Evolutionary conservation across 2,797 vertebrate species (phyloP).

Genomic region (Periparus ater): DNA sequence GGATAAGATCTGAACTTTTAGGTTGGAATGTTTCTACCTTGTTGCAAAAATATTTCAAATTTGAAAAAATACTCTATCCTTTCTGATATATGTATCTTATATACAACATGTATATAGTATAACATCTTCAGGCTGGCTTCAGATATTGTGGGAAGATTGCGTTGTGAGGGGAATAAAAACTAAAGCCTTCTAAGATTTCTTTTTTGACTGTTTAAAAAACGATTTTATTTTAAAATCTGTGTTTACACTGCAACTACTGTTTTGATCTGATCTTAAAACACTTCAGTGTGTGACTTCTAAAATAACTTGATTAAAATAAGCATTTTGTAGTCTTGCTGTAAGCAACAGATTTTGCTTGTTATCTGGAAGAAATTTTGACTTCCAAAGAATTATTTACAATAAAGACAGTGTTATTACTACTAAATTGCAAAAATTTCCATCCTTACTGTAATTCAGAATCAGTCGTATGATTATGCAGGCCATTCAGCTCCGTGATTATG

Average conservation of each 20-base stretch:
- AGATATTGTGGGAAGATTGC: neutral
- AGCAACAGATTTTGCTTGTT: neutral
- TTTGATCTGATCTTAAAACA: neutral
- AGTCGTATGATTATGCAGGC: neutral
- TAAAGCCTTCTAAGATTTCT: neutral
- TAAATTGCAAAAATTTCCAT: neutral
- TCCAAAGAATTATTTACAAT: neutral
- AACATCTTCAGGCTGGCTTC: neutral
- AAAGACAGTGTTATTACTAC: neutral
- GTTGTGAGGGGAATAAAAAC: neutral
- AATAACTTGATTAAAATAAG: neutral
- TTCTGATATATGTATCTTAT: neutral
- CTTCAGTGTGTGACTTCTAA: neutral
- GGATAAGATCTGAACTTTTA: neutral
- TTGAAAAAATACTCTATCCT: neutral
- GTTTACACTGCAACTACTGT: neutral
- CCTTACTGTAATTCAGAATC: neutral
- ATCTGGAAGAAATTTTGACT: neutral
- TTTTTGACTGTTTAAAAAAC: neutral
- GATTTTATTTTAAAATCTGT: neutral
- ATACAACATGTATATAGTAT: neutral
- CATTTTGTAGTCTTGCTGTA: neutral
- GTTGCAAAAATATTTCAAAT: neutral
- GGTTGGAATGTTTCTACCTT: neutral
- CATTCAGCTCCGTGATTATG: neutral